Percentiles rank a stretch among this genome's conserved stretches.
phyloP scores from a whole-genome alignment of 2,797 vertebrate genomes.

The Lerista edwardsae region DNA sequence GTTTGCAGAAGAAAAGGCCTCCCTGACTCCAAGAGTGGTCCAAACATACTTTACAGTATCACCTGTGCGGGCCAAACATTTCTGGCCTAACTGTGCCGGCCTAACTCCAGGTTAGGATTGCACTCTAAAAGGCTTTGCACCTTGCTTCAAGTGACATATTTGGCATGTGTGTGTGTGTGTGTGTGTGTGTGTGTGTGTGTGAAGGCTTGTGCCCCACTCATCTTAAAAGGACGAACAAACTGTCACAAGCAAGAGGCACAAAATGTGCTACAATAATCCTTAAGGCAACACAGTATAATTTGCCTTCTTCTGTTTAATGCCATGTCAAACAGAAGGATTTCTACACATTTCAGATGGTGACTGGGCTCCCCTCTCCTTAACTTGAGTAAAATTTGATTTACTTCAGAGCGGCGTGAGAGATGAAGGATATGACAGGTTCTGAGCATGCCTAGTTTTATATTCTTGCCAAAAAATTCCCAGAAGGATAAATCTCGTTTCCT shows the following conservation, averaged over 20 bases:
- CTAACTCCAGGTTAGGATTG: no score
- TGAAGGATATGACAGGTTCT: slow-evolving; percentile 87
- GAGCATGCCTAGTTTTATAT: slow-evolving; percentile 86
- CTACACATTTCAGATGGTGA: slow-evolving; percentile 76
- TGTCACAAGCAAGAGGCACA: slow-evolving; percentile 76
- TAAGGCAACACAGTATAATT: slow-evolving; percentile 70
- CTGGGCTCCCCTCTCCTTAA: slow-evolving; percentile 75
- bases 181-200: no score
- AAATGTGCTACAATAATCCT: slow-evolving; percentile 75
- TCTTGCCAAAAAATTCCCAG: slow-evolving; percentile 85
- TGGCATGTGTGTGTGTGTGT: no score
- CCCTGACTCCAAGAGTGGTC: no score
- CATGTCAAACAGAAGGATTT: slow-evolving; percentile 82
- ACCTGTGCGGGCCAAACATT: no score
- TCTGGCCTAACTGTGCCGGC: no score
- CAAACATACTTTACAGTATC: no score
- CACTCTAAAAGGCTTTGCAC: slow-evolving; percentile 70
- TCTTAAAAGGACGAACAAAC: slow-evolving; percentile 70
- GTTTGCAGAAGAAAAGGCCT: no score
- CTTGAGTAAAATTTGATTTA: slow-evolving; percentile 82
- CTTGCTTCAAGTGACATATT: slow-evolving; percentile 67
- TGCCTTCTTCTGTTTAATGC: slow-evolving; percentile 75
- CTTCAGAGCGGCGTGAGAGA: slow-evolving; percentile 84
- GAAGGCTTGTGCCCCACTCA: slow-evolving; percentile 60
- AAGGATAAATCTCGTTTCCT: slow-evolving; percentile 89